Evolutionary conservation across 2,888 invertebrate genomes (phyloP), one percentile per base, ranked within the genome.

Genomic region (Patella caerulea): DNA sequence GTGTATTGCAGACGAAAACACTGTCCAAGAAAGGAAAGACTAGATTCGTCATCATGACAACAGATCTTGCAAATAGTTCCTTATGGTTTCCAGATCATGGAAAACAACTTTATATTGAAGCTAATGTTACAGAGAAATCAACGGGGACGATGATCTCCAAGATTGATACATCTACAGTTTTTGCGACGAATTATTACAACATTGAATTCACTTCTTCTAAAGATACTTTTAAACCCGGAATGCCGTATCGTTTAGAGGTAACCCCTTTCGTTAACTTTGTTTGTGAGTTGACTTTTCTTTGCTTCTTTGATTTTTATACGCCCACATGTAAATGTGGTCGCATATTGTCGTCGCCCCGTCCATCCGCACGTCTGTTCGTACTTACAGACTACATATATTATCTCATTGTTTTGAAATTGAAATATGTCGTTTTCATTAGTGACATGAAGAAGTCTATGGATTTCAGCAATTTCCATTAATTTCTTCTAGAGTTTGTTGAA

Each of bases 231-330:
- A 77, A 74, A 55, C 80, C 79, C 5, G 80, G 79, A 9, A 79
- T 80, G 71, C 76, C 78, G 0, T 82, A 82, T 74, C 77, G 72
- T 12, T n/a, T 82, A 1, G 72, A 75, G 74, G 82, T 80, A 71
- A 71, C 72, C 17, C 2, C 55, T 19, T n/a, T 24, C 5, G 19
- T n/a, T 65, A 7, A 34, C 53, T 59, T 73, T 73, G n/a, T 73
- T 12, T 70, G 59, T 45, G 73, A 45, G 4, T 45, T 34, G 34
- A 34, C 34, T 34, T 34, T 34, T 34, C 34, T 29, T 2, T 29
- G 29, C 29, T 29, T 29, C 29, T 29, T 34, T 34, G 34, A 4
- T 34, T 34, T 34, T 34, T 34, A 34, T 34, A 34, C 34, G 34
- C 34, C 34, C 34, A 34, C 34, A 34, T 5, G 4, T 4, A 34